Percentiles rank a stretch among this genome's conserved stretches.
Evolutionary conservation across 2,113 vertebrate genomes (phyloP).

Genomic region (Orientallactaga bullata): DNA sequence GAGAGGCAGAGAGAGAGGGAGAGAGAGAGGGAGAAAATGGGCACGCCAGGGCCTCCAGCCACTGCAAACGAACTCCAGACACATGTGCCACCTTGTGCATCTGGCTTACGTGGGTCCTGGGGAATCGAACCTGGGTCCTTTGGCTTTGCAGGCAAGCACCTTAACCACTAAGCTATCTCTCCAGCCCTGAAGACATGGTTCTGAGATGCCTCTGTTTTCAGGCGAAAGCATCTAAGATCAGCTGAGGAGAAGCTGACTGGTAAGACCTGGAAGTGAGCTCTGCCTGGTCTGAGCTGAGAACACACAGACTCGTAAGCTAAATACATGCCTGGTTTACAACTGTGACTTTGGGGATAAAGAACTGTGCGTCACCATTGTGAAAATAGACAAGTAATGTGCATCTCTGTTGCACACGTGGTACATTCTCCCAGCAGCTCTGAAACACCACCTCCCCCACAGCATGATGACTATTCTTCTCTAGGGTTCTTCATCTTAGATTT

Average conservation of each 20-base stretch:
- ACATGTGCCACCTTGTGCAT: too few species aligned
- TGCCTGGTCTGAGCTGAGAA: neutral
- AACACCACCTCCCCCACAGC: neutral
- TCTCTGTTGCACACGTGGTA: neutral
- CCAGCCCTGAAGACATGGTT: neutral
- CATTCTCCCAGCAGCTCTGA: neutral
- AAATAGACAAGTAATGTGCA: neutral
- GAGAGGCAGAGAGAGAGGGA: too few species aligned
- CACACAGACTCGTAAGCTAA: neutral
- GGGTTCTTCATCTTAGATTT: slow-evolving; percentile 6
- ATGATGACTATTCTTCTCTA: neutral
- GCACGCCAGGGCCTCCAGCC: too few species aligned
- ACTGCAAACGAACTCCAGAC: too few species aligned
- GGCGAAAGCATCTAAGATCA: slow-evolving; percentile 3
- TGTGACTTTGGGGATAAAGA: slow-evolving; percentile 12
- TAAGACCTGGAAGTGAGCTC: neutral
- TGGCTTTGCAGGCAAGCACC: too few species aligned
- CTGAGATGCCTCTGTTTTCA: neutral
- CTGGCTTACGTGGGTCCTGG: too few species aligned
- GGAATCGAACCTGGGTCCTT: too few species aligned
- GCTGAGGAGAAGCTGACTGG: neutral
- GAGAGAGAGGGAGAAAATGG: too few species aligned
- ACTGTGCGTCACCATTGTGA: neutral
- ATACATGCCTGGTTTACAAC: slow-evolving; percentile 11
- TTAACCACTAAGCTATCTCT: too few species aligned